phyloP scores from a whole-genome alignment of 2,888 invertebrate genomes.

The Melanostoma scalare region DNA sequence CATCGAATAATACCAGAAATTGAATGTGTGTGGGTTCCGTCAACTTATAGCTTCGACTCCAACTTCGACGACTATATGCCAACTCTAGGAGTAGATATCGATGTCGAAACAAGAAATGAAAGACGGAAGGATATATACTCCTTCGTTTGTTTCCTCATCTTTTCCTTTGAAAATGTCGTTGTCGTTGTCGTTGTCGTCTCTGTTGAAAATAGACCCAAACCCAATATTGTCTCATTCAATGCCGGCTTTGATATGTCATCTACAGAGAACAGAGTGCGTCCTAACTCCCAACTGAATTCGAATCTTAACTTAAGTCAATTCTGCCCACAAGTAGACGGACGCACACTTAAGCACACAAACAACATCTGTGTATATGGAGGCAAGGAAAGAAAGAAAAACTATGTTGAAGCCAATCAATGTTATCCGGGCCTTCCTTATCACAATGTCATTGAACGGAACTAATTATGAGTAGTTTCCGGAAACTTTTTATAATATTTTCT shows the following conservation, averaged over 20 bases:
- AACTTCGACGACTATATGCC: background rate
- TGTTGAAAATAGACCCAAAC: background rate
- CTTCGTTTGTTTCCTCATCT: constrained; percentile 63
- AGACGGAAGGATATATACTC: constrained; percentile 69
- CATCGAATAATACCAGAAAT: background rate
- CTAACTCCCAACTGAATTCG: constrained; percentile 31
- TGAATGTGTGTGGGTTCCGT: background rate
- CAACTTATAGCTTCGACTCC: constrained; percentile 3
- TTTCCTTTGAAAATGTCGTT: constrained; percentile 35
- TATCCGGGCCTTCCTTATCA: constrained; percentile 55
- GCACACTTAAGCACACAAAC: background rate
- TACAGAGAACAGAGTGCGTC: too few relatives aligned
- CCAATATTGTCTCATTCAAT: background rate
- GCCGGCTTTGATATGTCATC: background rate
- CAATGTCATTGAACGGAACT: constrained; percentile 70
- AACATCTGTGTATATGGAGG: too few relatives aligned
- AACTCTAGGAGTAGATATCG: constrained; percentile 41
- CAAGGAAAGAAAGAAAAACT: background rate
- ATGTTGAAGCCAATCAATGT: constrained; percentile 61
- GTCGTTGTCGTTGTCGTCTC: background rate
- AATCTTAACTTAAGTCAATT: background rate
- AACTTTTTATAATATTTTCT: background rate
- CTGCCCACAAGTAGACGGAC: background rate
- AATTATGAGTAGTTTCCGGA: constrained; percentile 72
- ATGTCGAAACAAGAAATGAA: constrained; percentile 64